phyloP scores from a whole-genome alignment of 2,797 vertebrate genomes.

The Pangasius macronema region DNA sequence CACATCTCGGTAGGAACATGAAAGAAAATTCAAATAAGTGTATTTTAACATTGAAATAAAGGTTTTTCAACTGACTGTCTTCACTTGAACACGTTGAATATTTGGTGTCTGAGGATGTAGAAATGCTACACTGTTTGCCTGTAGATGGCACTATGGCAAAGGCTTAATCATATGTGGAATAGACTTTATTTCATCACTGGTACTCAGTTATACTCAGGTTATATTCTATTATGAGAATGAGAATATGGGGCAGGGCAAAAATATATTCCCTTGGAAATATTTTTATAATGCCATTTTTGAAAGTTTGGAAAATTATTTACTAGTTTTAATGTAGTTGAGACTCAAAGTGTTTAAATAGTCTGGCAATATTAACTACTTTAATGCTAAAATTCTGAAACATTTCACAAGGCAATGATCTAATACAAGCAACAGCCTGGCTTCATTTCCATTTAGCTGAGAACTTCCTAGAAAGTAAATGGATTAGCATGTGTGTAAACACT shows the following conservation, averaged over 20 bases:
- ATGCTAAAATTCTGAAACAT: neutral
- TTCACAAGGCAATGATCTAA: neutral
- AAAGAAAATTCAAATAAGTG: constrained; percentile 56
- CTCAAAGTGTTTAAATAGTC: neutral
- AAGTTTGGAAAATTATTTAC: neutral
- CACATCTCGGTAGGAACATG: constrained; percentile 71
- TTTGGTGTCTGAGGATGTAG: neutral
- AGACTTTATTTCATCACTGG: neutral
- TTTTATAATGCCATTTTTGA: neutral
- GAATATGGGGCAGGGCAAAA: neutral
- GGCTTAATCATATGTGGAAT: neutral
- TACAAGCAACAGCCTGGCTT: neutral
- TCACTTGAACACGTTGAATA: neutral
- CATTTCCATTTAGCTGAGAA: neutral
- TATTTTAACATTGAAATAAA: constrained; percentile 77
- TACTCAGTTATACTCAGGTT: neutral
- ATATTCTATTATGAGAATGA: neutral
- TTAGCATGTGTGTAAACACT: neutral
- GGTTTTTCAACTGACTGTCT: constrained; percentile 65
- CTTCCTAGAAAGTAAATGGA: neutral
- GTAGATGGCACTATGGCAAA: constrained; percentile 11
- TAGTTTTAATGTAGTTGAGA: neutral
- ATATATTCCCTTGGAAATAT: neutral
- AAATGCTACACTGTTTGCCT: neutral
- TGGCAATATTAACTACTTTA: neutral